These are phyloP conservation scores for Notamacropus eugenii DNA, from an alignment of 2,797 vertebrate species.

Conservation along the genomic window DNA sequence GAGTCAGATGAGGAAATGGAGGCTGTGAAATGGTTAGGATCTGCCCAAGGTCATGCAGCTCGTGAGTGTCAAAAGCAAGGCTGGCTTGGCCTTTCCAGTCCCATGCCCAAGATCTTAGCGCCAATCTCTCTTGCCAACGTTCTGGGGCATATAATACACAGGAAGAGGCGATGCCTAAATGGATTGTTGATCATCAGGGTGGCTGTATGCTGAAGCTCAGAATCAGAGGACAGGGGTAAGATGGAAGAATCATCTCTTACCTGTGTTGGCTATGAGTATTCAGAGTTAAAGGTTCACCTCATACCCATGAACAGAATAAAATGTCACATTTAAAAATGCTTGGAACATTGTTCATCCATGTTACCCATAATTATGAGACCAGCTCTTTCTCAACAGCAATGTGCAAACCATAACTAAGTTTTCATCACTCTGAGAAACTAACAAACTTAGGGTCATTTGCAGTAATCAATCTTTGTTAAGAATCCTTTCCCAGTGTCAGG, in stretches of 20 bases:
- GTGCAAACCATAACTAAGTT: slow-evolving; percentile 48
- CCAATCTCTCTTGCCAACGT: neutral
- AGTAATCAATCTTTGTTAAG: slow-evolving; percentile 26
- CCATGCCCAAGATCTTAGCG: no score
- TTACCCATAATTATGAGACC: slow-evolving; percentile 29
- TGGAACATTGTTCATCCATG: slow-evolving; percentile 20
- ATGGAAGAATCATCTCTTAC: slow-evolving; percentile 27
- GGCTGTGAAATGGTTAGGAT: neutral
- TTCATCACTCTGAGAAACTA: slow-evolving; percentile 46
- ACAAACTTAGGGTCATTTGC: slow-evolving; percentile 24
- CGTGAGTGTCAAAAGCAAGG: fast-evolving
- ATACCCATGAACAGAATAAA: slow-evolving; percentile 27
- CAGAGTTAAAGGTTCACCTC: slow-evolving; percentile 22
- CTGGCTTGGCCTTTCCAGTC: no score
- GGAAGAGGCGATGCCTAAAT: neutral
- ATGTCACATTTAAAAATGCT: slow-evolving; percentile 7
- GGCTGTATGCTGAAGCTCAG: slow-evolving; percentile 7
- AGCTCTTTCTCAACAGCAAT: slow-evolving; percentile 22
- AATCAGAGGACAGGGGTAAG: slow-evolving; percentile 26
- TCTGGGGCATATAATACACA: neutral
- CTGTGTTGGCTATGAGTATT: neutral
- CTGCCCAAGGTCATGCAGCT: neutral
- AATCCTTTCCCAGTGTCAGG: slow-evolving; percentile 18
- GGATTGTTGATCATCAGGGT: slow-evolving; percentile 9
- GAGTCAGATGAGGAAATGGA: neutral